These are phyloP conservation scores for Eclectus roratus DNA, from an alignment of 2,113 vertebrate genomes.

Conservation along the genomic window DNA sequence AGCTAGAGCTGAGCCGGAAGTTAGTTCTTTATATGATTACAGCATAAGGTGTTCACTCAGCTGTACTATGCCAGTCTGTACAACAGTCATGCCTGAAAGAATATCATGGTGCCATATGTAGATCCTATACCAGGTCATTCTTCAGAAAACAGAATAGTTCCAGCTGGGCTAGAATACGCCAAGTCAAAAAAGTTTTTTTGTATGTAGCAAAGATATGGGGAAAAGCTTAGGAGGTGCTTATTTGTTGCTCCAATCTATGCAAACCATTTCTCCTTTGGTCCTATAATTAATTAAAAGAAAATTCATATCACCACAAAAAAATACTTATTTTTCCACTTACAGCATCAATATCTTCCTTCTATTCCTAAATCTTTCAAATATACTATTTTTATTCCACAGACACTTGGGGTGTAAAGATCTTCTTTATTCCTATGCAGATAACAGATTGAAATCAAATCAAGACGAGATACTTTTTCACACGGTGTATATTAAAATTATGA, in stretches of 20 bases:
- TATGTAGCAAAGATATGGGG: not conserved
- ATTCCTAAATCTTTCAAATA: not conserved
- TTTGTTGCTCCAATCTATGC: not conserved
- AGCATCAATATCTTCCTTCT: not conserved
- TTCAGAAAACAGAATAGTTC: not conserved
- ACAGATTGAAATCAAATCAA: conserved; percentile 1
- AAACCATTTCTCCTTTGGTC: not conserved
- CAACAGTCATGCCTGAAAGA: not conserved
- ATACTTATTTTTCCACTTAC: not conserved
- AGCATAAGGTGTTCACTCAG: not conserved
- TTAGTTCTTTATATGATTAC: not conserved
- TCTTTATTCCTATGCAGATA: not conserved
- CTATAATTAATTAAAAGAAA: not conserved
- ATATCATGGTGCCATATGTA: not conserved
- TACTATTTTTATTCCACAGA: not conserved
- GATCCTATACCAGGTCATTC: not conserved
- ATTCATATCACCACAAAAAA: not conserved
- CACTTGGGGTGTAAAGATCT: not conserved
- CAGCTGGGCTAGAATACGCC: not conserved
- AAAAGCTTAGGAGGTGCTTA: not conserved
- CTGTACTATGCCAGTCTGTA: not conserved
- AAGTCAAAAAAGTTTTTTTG: not conserved
- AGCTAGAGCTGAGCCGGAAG: not conserved
- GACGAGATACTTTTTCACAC: not conserved
- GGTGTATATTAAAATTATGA: not conserved